Percentiles rank a stretch among this genome's conserved stretches.
Evolutionary conservation across 2,797 vertebrate genomes (phyloP).

Genomic region (Hafferia zeledoni): DNA sequence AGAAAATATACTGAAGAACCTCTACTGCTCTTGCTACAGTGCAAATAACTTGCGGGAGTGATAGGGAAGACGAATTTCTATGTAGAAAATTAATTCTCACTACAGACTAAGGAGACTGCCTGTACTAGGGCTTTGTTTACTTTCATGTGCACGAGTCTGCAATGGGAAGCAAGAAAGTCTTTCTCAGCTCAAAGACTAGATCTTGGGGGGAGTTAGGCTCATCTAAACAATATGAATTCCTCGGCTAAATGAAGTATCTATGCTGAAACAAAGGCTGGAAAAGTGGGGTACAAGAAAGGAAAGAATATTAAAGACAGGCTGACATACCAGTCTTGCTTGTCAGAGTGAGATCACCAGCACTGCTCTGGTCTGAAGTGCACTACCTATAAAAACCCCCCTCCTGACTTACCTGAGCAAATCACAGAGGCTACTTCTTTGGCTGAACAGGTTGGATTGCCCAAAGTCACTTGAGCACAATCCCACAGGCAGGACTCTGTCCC

Average conservation of each 20-base stretch:
- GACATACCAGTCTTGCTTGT: neutral
- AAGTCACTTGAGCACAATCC: constrained; percentile 36
- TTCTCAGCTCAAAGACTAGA: neutral
- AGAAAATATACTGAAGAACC: neutral
- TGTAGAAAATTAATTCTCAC: neutral
- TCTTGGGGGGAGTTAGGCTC: neutral
- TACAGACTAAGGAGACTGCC: neutral
- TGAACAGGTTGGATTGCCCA: constrained; percentile 56
- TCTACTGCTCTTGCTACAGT: neutral
- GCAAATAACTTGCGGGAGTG: neutral
- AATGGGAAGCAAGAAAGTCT: neutral
- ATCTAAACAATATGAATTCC: neutral
- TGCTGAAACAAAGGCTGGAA: neutral
- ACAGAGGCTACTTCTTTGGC: constrained; percentile 46
- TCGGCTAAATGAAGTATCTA: neutral
- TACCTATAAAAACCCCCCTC: neutral
- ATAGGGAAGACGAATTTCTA: neutral
- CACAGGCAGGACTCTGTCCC: constrained; percentile 60
- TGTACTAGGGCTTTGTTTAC: neutral
- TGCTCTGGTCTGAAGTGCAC: neutral
- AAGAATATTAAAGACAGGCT: neutral
- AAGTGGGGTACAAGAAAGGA: neutral
- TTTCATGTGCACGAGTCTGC: neutral
- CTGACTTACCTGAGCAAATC: constrained; percentile 68
- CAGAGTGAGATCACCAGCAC: neutral